Evolutionary conservation across 2,113 vertebrate species (phyloP), one percentile per base, ranked within the genome.

Genomic region (Pollachius pollachius): DNA sequence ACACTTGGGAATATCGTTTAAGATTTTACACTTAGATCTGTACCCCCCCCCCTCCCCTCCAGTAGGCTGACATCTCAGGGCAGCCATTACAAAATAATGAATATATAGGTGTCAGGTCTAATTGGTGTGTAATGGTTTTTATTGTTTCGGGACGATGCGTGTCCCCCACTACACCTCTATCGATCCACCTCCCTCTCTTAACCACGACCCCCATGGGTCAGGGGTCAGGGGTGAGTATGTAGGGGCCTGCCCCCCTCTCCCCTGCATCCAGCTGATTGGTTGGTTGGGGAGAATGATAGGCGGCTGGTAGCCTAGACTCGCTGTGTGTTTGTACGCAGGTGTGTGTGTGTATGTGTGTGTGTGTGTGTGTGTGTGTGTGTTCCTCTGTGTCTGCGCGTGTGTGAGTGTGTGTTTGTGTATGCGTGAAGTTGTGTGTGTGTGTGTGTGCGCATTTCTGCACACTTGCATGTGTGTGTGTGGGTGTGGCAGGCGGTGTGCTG

Each of bases 161-260:
- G 41, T 48, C 94, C 89, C 91, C 93, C 90, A 88, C 74, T 86
- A 87, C 76, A 88, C 85, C 91, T 94, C 94, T 91, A 80, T 91
- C 90, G 94, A 94, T 94, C 90, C 90, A 89, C 90, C 92, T 89
- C 90, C 88, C 83, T 86, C 52, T 81, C 84, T 93, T 90, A 89
- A 89, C 92, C 92, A 85, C 91, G 88, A 94, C 93, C 91, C 81
- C 81, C 76, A 65, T 56, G 93, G 73, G 93, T 93, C 90, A 88
- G 81, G 93, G 95, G 94, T 95, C 94, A 93, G 78, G 89, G 87
- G 89, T 94, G 94, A 18, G 34, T 15, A 18, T 19, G 17, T 4
- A 4, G 94, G 93, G 96, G 94, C 69, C 84, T 80, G 79, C 77
- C 77, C 52, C 65, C 75, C 74, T 74, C 71, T 84, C 84, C 81